Percentiles rank a stretch among this genome's conserved stretches.
Evolutionary conservation across 2,888 invertebrate species (phyloP).

Genomic region (Diarsia dahlii): DNA sequence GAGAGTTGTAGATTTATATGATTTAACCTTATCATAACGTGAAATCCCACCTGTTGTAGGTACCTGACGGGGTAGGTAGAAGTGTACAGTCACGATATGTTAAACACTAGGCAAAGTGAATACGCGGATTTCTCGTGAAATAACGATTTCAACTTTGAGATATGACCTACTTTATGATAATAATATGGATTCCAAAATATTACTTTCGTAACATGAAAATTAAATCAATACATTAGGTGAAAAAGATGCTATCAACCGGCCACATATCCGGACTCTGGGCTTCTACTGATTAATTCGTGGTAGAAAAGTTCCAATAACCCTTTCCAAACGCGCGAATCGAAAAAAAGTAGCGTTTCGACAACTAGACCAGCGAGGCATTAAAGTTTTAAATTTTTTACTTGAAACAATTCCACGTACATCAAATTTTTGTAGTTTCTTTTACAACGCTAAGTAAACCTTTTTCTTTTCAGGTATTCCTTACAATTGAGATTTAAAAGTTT

Average conservation of each 20-base stretch:
- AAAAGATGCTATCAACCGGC: neutral
- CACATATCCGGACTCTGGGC: neutral
- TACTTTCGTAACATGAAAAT: no score
- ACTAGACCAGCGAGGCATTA: neutral
- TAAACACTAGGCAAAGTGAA: no score
- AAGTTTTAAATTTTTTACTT: neutral
- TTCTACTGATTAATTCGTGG: neutral
- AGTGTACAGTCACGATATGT: neutral
- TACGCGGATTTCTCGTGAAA: no score
- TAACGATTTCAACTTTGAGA: no score
- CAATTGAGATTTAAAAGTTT: slow-evolving; percentile 42
- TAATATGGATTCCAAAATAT: no score
- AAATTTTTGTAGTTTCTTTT: slow-evolving; percentile 4
- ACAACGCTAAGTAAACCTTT: neutral
- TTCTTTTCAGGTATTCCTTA: slow-evolving; percentile 20
- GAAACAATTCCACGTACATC: neutral
- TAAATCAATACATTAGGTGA: no score
- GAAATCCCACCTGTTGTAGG: neutral
- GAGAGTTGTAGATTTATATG: no score
- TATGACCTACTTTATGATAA: no score
- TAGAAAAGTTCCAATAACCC: neutral
- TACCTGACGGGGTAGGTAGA: neutral
- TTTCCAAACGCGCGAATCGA: neutral
- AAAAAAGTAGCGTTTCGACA: neutral
- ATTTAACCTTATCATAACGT: neutral